Base-by-base conservation (phyloP, 2,888 invertebrate genomes). In the Callyntrura sp. region DNA sequence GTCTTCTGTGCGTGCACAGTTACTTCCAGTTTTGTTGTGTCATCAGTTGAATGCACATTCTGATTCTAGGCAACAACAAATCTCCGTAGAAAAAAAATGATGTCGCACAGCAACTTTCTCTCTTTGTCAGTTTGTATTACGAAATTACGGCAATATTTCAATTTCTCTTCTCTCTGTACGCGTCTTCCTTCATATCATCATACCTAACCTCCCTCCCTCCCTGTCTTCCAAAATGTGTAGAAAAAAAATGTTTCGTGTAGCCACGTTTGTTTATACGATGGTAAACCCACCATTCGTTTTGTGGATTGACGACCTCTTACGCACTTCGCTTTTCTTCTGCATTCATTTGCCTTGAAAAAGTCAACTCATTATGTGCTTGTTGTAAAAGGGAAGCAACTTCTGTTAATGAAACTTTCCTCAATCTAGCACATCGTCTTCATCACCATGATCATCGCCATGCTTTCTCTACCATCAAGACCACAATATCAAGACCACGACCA, bases 101-200 rank as follows among this genome's bases (percentile, higher is more conserved):
- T 55, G 9, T 35, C 35, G 35, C 35, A 28, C n/a, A 60, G 0
- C 17, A n/a, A 28, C 35, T 68, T 68, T 68, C 35, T 68, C 35
- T 28, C 35, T 23, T 70, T n/a, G 43, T 73, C 73, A 78, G 57
- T 78, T 35, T 35, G 35, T 78, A 78, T 78, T 73, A 78, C 25
- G n/a, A 85, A 78, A 85, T 85, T 85, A 85, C 62, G 43, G 51
- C 45, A 76, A 85, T 85, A 78, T 85, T 85, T 78, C 85, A 85
- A 85, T 85, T 85, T 78, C 57, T 51, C 73, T 85, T 78, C 57
- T 51, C 73, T 85, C 35, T 17, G 62, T 35, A 45, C 62, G 11
- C 17, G 57, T n/a, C 4, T 14, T n/a, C 4, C 17, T 14, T 57
- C 57, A 8, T n/a, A 57, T 57, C 17, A 5, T 14, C 8, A 51